phyloP scores from a whole-genome alignment of 2,888 invertebrate genomes.

The Abrostola tripartita region DNA sequence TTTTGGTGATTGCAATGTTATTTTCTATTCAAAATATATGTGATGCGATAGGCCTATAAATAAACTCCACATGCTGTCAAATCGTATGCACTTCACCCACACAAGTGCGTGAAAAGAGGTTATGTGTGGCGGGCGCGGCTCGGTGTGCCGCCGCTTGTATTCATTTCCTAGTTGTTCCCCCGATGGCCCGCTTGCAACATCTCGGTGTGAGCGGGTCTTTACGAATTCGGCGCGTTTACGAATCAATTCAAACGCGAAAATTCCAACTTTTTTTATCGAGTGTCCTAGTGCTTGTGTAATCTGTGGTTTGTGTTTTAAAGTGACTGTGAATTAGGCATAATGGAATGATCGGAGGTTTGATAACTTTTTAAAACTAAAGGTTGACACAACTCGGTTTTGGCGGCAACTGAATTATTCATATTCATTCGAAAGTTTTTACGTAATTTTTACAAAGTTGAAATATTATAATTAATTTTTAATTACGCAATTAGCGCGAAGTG shows the following conservation, averaged over 20 bases:
- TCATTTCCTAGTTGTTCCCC: slow-evolving; percentile 87
- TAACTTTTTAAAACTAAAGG: slow-evolving; percentile 43
- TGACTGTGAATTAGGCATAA: slow-evolving; percentile 56
- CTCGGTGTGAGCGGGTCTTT: slow-evolving; percentile 85
- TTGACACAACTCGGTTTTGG: slow-evolving; percentile 63
- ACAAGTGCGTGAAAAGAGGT: slow-evolving; percentile 60
- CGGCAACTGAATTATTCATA: slow-evolving; percentile 46
- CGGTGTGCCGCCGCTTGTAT: slow-evolving; percentile 75
- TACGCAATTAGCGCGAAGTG: slow-evolving; percentile 59
- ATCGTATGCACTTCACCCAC: slow-evolving; percentile 76
- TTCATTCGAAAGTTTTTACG: slow-evolving; percentile 42
- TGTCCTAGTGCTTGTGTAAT: slow-evolving; percentile 54
- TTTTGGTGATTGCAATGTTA: slow-evolving; percentile 9
- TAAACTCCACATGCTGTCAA: slow-evolving; percentile 78
- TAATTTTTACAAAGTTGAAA: slow-evolving; percentile 39
- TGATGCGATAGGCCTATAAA: slow-evolving; percentile 74
- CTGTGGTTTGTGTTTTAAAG: slow-evolving; percentile 51
- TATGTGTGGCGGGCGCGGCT: slow-evolving; percentile 64
- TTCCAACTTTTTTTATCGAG: slow-evolving; percentile 35
- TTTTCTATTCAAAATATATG: slow-evolving; percentile 37
- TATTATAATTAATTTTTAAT: slow-evolving; percentile 59
- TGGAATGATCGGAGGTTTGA: slow-evolving; percentile 73
- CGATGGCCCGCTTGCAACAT: slow-evolving; percentile 86
- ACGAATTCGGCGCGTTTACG: slow-evolving; percentile 80
- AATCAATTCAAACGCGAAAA: slow-evolving; percentile 60